Evolutionary conservation across 2,888 invertebrate genomes (phyloP), one percentile per base, ranked within the genome.

Genomic region (Ornithoptera priamus): DNA sequence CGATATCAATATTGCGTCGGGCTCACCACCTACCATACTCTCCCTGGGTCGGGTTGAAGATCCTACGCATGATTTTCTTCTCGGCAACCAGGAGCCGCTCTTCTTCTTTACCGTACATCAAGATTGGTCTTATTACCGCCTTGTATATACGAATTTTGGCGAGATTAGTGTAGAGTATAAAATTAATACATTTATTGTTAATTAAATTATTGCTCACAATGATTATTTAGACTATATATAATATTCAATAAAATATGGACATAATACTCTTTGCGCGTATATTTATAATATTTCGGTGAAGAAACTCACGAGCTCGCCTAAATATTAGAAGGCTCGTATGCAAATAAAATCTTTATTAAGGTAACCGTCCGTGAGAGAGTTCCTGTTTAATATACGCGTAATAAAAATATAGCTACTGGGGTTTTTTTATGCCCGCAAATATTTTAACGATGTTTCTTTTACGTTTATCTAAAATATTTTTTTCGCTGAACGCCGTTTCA

Each of bases 341-440:
- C 61, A 61, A 56, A 67, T 67, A 61, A 67, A 67, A 56, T 61
- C 61, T 67, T 67, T 67, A 67, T 67, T 67, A 61, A 61, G 67
- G 67, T 36, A 61, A 61, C 61, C 61, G 36, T 61, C 61, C 53
- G 53, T 22, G 53, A 61, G 50, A 67, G 53, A 53, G 53, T 61
- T 61, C 39, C 56, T 56, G 36, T 67, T 67, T 67, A 67, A 61
- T 61, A 62, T 67, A 53, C 56, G 36, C 56, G 56, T 53, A 67
- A 67, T 67, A 67, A 67, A 67, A 67, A 67, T 56, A 67, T 67
- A 18, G 20, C 18, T 22, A 57, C 57, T 57, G 57, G 57, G 22
- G 50, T 50, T 50, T 50, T 39, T 53, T 57, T 22, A 57, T 57
- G 57, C 20, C n/a, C 57, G 57, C 57, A 57, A 57, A 57, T 57